Conservation (phyloP, 1,140 invertebrate species). For the Campoletis sonorensis region DNA sequence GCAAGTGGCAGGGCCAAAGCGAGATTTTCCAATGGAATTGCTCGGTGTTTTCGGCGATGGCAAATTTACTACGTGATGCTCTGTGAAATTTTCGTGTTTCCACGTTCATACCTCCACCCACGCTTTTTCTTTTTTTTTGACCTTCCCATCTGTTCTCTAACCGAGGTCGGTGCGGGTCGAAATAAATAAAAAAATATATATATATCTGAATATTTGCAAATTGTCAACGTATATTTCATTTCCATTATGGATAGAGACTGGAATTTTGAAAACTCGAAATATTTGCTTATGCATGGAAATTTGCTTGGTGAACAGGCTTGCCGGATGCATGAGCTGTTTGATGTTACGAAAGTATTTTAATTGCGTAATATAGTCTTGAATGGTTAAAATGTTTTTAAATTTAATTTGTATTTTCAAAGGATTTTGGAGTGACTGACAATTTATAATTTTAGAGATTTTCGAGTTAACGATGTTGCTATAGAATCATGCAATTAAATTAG, state of each 20-base stretch:
- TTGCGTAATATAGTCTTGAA: too few relatives aligned
- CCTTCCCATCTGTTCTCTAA: background rate
- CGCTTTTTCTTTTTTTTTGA: background rate
- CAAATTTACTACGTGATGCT: constrained; percentile 33
- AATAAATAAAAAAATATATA: background rate
- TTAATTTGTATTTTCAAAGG: too few relatives aligned
- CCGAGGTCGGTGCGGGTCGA: background rate
- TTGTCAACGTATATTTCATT: background rate
- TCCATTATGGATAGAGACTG: background rate
- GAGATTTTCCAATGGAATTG: constrained; percentile 33
- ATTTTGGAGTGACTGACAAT: too few relatives aligned
- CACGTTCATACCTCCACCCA: background rate
- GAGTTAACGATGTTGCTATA: too few relatives aligned
- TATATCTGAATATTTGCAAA: background rate
- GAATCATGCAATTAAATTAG: too few relatives aligned
- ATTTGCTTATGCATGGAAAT: too few relatives aligned
- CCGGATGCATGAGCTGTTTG: too few relatives aligned
- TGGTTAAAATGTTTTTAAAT: too few relatives aligned
- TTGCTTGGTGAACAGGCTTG: too few relatives aligned
- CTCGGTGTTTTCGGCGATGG: constrained; percentile 26
- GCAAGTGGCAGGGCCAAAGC: background rate
- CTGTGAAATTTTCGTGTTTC: background rate
- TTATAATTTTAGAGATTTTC: too few relatives aligned
- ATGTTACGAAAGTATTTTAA: too few relatives aligned
- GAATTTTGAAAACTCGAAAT: too few relatives aligned